phyloP scores from a whole-genome alignment of 2,797 vertebrate genomes.

The Dendrocincla fuliginosa region DNA sequence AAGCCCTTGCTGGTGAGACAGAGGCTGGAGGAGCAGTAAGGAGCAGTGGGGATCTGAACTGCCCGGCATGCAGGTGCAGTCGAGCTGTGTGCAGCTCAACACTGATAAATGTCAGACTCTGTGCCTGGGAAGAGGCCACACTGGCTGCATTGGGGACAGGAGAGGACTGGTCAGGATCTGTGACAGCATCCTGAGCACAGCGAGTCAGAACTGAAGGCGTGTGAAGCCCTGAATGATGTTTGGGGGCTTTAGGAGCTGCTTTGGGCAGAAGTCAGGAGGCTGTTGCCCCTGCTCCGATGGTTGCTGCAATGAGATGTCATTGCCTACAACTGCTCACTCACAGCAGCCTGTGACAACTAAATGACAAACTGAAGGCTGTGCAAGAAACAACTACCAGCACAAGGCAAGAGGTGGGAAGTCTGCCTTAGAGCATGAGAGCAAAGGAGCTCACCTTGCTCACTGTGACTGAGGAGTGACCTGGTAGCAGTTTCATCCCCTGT shows the following conservation, averaged over 20 bases:
- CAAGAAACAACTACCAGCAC: not conserved
- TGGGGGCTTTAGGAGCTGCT: not conserved
- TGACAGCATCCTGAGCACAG: not conserved
- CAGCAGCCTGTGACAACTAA: not conserved
- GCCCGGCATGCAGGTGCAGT: fast-evolving
- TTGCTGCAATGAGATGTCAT: not conserved
- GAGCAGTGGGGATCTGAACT: not conserved
- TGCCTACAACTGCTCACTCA: not conserved
- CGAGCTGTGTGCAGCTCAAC: not conserved
- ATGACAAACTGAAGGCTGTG: not conserved
- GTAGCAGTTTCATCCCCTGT: not conserved
- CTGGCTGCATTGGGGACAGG: fast-evolving
- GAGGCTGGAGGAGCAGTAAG: not conserved
- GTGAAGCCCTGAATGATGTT: fast-evolving
- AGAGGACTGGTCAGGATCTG: not conserved
- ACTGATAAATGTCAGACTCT: not conserved
- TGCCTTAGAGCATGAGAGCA: fast-evolving
- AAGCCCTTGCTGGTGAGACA: not conserved
- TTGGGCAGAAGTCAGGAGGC: not conserved
- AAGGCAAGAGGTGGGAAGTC: not conserved
- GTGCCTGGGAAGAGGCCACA: not conserved
- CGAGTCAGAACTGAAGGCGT: fast-evolving
- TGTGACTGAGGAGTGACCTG: not conserved
- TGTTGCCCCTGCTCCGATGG: not conserved
- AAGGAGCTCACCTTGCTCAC: not conserved